Base-by-base conservation (phyloP, 2,888 invertebrate species). In the Corythucha ciliata region DNA sequence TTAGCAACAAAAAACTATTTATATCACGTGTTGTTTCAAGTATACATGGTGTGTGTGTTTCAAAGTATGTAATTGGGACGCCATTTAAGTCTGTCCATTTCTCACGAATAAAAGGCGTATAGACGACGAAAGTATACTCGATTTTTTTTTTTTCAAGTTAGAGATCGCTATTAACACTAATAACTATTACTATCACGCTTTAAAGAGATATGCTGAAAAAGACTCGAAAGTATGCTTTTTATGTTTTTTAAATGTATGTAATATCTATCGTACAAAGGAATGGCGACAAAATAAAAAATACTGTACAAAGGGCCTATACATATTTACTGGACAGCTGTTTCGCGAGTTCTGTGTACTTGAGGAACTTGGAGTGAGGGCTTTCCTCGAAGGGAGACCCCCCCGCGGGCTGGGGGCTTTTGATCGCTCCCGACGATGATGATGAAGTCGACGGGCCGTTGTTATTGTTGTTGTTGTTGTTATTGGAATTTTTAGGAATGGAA, bases 291-390 rank as follows among this genome's bases (percentile, higher is more conserved):
- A 48, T 48, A 47, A 53, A 54, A 42, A 50, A 54, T 47, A 60
- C 55, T 57, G 49, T 57, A 58, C 58, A 59, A 33, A 53, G 52
- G 44, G 55, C 57, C 60, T 83, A 89, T 78, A 87, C 86, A 75
- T 91, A 92, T 75, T 93, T 93, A 74, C 91, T 92, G 69, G 93
- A 93, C 70, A 96, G 76, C 74, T 96, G 94, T 73, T 94, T 94
- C 66, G 96, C 96, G 73, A 96, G 81, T 74, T 96, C 93, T 68
- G 93, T 93, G 74, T 96, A 96, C 75, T 94, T 94, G 63, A 93
- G 82, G 77, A 94, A 94, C 76, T 94, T 96, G 63, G 94, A 91
- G 72, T 92, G 91, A 44, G 91, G 89, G 68, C 88, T 90, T 71
- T 92, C 92, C 65, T 90, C 90, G 66, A 81, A 83, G 26, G 55